A percentile compares a stretch with the other conserved stretches of the same genome.
Evolutionary conservation across 2,888 invertebrate genomes (phyloP).

Genomic region (Pyralis farinalis): DNA sequence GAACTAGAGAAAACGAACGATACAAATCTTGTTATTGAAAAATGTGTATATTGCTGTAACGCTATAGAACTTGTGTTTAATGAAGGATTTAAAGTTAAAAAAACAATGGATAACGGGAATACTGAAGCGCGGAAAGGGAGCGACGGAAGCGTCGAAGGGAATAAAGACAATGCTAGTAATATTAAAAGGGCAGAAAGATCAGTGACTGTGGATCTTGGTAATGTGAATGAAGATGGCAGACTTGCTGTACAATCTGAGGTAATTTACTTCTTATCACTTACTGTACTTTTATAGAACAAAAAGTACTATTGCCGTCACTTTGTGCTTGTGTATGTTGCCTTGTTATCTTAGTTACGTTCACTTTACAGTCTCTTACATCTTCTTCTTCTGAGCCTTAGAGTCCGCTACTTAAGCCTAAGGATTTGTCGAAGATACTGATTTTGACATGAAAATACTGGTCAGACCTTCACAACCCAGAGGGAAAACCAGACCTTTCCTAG

Average conservation of each 20-base stretch:
- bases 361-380: no score
- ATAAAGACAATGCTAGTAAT: conserved; percentile 15
- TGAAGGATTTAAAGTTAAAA: conserved; percentile 39
- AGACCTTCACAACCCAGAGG: no score
- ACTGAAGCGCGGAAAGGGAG: conserved; percentile 22
- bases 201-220: conserved; percentile 36
- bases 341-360: no score
- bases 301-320: no score
- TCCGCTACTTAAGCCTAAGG: no score
- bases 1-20: conserved; percentile 18
- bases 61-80: conserved; percentile 18
- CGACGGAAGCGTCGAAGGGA: conserved; percentile 22
- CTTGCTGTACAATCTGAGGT: not conserved
- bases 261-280: no score
- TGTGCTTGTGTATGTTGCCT: no score
- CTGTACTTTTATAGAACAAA: no score
- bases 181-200: conserved; percentile 23
- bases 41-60: conserved; percentile 51
- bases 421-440: no score
- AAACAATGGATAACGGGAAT: conserved; percentile 35
- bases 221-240: not conserved
- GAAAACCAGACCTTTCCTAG: no score
- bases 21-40: conserved; percentile 21
- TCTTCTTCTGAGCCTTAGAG: no score
- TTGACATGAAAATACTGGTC: no score